These are phyloP conservation scores for Campopleginae sp. DNA, from an alignment of 2,888 invertebrate species.

Conservation along the genomic window DNA sequence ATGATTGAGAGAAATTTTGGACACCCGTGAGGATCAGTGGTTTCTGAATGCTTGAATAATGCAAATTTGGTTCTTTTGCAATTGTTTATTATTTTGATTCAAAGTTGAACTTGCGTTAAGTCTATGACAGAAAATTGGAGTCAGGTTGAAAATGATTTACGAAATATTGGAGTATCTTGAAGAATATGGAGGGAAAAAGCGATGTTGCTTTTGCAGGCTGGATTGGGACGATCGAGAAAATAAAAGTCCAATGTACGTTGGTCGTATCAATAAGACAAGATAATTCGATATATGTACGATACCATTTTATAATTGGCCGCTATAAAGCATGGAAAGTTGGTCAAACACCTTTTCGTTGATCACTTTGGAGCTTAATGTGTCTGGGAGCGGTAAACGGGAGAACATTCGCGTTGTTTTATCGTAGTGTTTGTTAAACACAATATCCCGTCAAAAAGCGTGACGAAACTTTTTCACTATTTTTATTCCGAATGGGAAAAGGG, in stretches of 20 bases:
- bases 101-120: background rate
- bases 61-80: background rate
- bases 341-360: constrained; percentile 8
- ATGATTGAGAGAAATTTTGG: too few species aligned
- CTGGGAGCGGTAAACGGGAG: constrained; percentile 16
- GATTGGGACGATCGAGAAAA: constrained; percentile 16
- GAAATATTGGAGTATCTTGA: background rate
- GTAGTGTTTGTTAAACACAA: constrained; percentile 43
- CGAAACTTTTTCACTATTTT: constrained; percentile 20
- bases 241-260: constrained; percentile 51
- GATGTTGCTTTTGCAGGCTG: background rate
- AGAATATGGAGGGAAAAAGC: constrained; percentile 3
- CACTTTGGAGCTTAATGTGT: background rate
- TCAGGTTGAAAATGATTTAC: background rate
- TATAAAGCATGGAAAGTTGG: constrained; percentile 10
- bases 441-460: constrained; percentile 33
- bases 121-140: background rate
- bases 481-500: background rate
- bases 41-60: background rate
- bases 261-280: constrained; percentile 44
- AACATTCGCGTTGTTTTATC: constrained; percentile 29
- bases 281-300: constrained; percentile 18
- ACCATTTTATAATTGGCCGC: background rate
- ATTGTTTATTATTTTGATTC: background rate
- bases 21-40: too few species aligned